Conservation (phyloP, 2,797 vertebrate genomes). For the Esox masquinongy region DNA sequence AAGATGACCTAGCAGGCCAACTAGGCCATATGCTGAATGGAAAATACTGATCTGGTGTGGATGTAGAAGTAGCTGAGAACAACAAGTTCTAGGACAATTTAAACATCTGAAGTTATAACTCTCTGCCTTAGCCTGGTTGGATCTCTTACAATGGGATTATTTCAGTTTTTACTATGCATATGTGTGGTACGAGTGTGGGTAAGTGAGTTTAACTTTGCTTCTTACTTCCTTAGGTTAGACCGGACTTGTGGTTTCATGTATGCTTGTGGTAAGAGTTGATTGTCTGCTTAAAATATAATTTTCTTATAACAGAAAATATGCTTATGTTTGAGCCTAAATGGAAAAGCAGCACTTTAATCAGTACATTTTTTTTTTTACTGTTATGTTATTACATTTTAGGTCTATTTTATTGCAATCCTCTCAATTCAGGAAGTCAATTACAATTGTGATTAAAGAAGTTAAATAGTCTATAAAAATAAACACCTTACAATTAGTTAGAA, state of each 20-base stretch:
- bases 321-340: constrained; percentile 14
- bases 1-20: constrained; percentile 2
- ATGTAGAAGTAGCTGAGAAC: too few relatives aligned
- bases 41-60: constrained; percentile 3
- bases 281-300: not conserved
- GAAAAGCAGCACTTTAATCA: not conserved
- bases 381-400: not conserved
- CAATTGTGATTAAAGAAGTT: too few relatives aligned
- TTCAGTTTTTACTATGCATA: constrained; percentile 43
- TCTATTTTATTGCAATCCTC: not conserved
- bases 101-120: constrained; percentile 3
- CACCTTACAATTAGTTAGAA: not conserved
- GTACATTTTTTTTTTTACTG: not conserved
- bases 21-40: constrained; percentile 16
- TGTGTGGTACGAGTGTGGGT: constrained; percentile 59
- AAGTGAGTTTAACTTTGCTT: constrained; percentile 50
- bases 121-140: constrained; percentile 26
- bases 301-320: not conserved
- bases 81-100: constrained; percentile 2
- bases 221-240: not conserved
- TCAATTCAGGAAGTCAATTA: not conserved
- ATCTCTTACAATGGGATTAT: constrained; percentile 35
- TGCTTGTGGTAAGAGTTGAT: constrained; percentile 13
- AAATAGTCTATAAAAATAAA: not conserved
- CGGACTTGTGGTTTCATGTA: not conserved